phyloP scores from a whole-genome alignment of 2,113 vertebrate genomes.

The Pterophyllum scalare region DNA sequence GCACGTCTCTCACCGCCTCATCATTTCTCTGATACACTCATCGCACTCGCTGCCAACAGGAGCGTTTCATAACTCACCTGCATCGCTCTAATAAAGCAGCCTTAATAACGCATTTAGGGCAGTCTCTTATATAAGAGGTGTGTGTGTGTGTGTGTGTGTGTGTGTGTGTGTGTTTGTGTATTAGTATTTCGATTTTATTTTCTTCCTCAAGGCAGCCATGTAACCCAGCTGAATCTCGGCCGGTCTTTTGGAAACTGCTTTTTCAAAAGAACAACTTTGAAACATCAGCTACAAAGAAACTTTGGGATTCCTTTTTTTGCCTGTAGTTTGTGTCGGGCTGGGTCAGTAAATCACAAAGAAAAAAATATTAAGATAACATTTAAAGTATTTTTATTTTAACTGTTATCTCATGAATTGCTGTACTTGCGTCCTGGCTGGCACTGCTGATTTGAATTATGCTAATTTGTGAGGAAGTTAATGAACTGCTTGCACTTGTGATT shows the following conservation, averaged over 20 bases:
- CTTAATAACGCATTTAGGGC: conserved; percentile 58
- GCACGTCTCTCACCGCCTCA: background rate
- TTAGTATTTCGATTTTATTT: conserved; percentile 5
- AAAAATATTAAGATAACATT: background rate
- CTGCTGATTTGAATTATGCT: no score
- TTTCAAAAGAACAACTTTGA: background rate
- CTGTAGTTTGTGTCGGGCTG: background rate
- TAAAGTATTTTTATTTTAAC: background rate
- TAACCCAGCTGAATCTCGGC: conserved; percentile 23
- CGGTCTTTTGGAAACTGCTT: background rate
- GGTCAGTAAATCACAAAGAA: background rate
- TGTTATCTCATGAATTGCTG: background rate
- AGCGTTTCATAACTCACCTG: conserved; percentile 69
- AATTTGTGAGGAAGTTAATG: rapidly evolving
- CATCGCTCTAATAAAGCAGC: conserved; percentile 51
- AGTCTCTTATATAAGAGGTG: conserved; percentile 50
- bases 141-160: background rate
- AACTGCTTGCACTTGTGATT: no score
- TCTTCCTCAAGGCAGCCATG: background rate
- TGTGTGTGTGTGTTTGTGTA: background rate
- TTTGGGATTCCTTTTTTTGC: rapidly evolving
- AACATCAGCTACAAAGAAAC: background rate
- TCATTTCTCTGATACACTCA: background rate
- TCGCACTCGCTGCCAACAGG: background rate
- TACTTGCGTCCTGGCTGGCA: no score